A percentile compares a stretch with the other conserved stretches of the same genome.
Evolutionary conservation across 1,140 invertebrate species (phyloP).

Genomic region (Vollenhovia emeryi): DNA sequence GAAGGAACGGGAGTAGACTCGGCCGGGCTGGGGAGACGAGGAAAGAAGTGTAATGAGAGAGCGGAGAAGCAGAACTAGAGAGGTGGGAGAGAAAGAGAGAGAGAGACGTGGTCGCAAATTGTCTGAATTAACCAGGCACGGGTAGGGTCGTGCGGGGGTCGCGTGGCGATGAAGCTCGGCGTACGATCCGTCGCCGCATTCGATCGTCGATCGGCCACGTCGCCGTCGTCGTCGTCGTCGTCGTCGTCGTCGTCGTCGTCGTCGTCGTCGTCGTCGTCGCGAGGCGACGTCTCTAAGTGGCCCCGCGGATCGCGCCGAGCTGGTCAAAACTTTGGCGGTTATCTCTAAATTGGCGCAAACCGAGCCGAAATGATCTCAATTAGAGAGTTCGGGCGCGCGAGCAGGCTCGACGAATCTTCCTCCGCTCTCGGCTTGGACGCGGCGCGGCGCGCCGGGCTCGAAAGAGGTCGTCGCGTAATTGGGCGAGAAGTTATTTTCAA

Average conservation of each 20-base stretch:
- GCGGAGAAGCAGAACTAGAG: constrained; percentile 37
- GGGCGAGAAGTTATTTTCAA: constrained; percentile 54
- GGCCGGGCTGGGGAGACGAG: constrained; percentile 40
- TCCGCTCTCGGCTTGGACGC: constrained; percentile 11
- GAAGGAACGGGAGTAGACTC: constrained; percentile 16
- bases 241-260: not conserved
- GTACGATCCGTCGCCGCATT: not conserved
- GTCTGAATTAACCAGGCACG: constrained; percentile 81
- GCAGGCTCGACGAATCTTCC: constrained; percentile 52
- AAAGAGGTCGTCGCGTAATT: constrained; percentile 57
- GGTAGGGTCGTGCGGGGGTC: constrained; percentile 76
- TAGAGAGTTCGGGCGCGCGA: constrained; percentile 65
- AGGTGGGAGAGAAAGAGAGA: not conserved
- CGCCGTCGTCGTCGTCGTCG: not conserved
- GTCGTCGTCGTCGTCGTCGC: no score
- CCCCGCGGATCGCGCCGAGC: not conserved
- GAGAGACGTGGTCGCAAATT: constrained; percentile 77
- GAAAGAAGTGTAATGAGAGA: constrained; percentile 58
- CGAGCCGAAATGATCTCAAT: constrained; percentile 80
- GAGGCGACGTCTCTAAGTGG: no score
- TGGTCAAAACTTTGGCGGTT: constrained; percentile 74
- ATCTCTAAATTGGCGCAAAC: constrained; percentile 76
- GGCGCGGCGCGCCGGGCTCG: not conserved
- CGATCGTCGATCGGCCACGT: not conserved
- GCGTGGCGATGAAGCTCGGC: constrained; percentile 76